These are phyloP conservation scores for Heliconius aoede DNA, from an alignment of 2,888 invertebrate genomes.

Conservation along the genomic window DNA sequence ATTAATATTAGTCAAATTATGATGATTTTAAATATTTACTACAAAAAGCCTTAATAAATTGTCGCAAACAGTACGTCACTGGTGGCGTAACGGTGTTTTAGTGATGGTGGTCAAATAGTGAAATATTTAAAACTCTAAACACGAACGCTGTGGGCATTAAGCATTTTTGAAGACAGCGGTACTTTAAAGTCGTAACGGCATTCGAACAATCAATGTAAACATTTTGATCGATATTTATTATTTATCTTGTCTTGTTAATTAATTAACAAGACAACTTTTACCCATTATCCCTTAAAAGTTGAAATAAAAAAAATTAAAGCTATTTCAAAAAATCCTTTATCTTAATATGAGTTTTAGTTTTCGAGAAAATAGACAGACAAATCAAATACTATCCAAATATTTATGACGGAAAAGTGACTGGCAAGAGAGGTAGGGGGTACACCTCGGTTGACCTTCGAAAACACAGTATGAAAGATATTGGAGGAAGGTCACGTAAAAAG, in stretches of 20 bases:
- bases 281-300: background rate
- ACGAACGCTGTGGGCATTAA: conserved; percentile 28
- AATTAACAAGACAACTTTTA: too few relatives aligned
- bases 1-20: background rate
- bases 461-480: too few relatives aligned
- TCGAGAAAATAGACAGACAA: too few relatives aligned
- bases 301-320: background rate
- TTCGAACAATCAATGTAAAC: conserved; percentile 11
- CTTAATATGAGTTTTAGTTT: too few relatives aligned
- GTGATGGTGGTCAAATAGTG: conserved; percentile 37
- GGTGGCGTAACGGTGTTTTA: conserved; percentile 29
- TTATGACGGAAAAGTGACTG: too few relatives aligned
- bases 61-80: conserved; percentile 18
- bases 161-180: conserved; percentile 23
- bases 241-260: background rate
- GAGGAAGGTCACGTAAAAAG: too few relatives aligned
- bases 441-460: too few relatives aligned
- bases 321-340: background rate
- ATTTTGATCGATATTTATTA: background rate
- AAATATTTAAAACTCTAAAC: conserved; percentile 32
- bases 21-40: background rate
- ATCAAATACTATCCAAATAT: too few relatives aligned
- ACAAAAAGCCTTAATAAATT: background rate
- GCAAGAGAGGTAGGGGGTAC: too few relatives aligned
- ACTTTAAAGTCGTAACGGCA: conserved; percentile 32